Evolutionary conservation across 2,888 invertebrate species (phyloP), one percentile per base, ranked within the genome.

Genomic region (Zootermopsis nevadensis): DNA sequence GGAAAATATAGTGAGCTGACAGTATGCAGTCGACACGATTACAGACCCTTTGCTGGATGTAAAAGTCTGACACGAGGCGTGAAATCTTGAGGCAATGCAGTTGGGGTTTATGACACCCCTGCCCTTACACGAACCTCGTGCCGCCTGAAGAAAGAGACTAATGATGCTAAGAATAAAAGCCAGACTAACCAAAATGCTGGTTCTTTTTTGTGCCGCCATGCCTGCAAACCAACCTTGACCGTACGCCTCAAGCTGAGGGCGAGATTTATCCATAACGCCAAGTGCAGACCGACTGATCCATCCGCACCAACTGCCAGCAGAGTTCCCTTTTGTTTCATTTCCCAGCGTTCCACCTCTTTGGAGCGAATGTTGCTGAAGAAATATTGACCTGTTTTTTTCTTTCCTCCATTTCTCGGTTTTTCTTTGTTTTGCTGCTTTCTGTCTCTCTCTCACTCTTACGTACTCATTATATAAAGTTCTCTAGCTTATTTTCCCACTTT

Each of bases 181-280:
- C 69, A 69, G 69, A 69, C 69, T 69, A 69, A 69, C 69, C 69
- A 69, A 69, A 69, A 69, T 69, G 69, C 69, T 69, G 69, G 31
- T 69, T 69, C 31, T 69, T 31, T 69, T 69, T 69, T 69, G 27
- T 66, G n/a, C 66, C 19, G 7, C 33, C 31, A 33, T 69, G 69
- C 31, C 33, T 33, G 31, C 33, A 69, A 69, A 69, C 33, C 69
- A 33, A 69, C 69, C 69, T 69, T 69, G 69, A 69, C 69, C 69
- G 69, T 19, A 12, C 30, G 69, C 69, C 69, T 33, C 15, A 7
- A 22, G 69, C 69, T 66, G 66, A 27, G 66, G 66, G 27, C 27
- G 66, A 8, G 66, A 66, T 66, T 66, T 66, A 66, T 66, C 66
- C 66, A 66, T 66, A 66, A 66, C 66, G 66, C 27, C 66, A 66